These are phyloP conservation scores for Pipra filicauda DNA, from an alignment of 2,113 vertebrate genomes.

Conservation along the genomic window DNA sequence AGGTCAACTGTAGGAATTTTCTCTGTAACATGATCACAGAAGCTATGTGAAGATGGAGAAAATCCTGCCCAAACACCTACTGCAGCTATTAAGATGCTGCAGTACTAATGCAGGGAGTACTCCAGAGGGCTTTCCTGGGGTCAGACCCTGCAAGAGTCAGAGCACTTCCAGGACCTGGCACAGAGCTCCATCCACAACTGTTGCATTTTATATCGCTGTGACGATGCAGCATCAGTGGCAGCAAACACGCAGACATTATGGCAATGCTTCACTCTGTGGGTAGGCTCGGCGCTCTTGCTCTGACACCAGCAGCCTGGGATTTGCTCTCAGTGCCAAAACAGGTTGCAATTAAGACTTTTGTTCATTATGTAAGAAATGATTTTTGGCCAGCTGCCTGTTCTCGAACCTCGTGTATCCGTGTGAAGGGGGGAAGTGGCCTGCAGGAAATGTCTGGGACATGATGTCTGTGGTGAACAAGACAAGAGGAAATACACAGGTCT, in stretches of 20 bases:
- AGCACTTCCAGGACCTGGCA: background rate
- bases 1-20: background rate
- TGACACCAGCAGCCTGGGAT: background rate
- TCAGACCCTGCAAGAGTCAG: background rate
- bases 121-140: background rate
- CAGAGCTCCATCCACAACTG: background rate
- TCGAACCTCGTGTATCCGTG: background rate
- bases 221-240: background rate
- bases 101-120: background rate
- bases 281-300: background rate
- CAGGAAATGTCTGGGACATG: constrained; percentile 60
- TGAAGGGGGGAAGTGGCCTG: background rate
- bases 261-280: background rate
- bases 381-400: constrained; percentile 40
- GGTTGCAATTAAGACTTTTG: background rate
- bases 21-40: background rate
- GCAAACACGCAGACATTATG: fast-evolving
- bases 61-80: background rate
- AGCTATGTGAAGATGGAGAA: background rate
- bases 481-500: constrained; percentile 40
- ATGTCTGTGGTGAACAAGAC: constrained; percentile 33
- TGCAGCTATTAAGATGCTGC: background rate
- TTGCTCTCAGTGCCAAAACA: background rate
- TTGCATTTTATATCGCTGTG: background rate
- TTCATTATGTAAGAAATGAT: background rate